Evolutionary conservation across 2,888 invertebrate species (phyloP).

Genomic region (Venustoraphidia nigricollis): DNA sequence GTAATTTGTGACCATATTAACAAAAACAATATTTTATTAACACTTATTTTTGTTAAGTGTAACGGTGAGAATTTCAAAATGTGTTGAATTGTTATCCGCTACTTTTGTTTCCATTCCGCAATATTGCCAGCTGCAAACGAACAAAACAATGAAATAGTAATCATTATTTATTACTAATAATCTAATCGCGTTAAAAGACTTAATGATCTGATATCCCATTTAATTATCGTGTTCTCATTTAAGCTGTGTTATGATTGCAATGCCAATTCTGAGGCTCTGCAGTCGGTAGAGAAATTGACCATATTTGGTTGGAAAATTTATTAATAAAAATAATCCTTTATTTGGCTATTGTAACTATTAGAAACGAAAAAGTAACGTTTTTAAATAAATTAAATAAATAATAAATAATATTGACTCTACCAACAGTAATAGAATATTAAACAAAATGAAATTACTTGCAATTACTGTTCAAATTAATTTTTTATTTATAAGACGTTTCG

Average conservation of each 20-base stretch:
- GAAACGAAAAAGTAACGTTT: too few species aligned
- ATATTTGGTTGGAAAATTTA: too few species aligned
- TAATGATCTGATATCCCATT: neutral
- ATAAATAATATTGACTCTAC: too few species aligned
- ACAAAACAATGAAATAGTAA: slow-evolving; percentile 1
- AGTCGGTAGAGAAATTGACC: neutral
- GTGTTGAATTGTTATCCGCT: slow-evolving; percentile 14
- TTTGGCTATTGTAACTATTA: too few species aligned
- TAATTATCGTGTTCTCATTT: neutral
- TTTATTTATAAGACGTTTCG: too few species aligned
- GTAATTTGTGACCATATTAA: too few species aligned
- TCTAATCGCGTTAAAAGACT: slow-evolving; percentile 6
- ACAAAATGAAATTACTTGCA: too few species aligned
- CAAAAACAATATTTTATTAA: neutral
- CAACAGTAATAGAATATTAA: too few species aligned
- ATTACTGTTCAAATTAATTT: too few species aligned
- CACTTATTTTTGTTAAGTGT: slow-evolving; percentile 8
- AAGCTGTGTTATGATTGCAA: neutral
- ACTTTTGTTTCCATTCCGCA: slow-evolving; percentile 23
- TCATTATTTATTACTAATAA: neutral
- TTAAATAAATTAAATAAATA: too few species aligned
- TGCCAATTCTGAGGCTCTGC: neutral
- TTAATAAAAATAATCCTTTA: too few species aligned
- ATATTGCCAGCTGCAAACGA: slow-evolving; percentile 24
- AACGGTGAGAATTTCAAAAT: slow-evolving; percentile 11